Conservation (phyloP, 2,113 vertebrate species). For the Picathartes gymnocephalus region DNA sequence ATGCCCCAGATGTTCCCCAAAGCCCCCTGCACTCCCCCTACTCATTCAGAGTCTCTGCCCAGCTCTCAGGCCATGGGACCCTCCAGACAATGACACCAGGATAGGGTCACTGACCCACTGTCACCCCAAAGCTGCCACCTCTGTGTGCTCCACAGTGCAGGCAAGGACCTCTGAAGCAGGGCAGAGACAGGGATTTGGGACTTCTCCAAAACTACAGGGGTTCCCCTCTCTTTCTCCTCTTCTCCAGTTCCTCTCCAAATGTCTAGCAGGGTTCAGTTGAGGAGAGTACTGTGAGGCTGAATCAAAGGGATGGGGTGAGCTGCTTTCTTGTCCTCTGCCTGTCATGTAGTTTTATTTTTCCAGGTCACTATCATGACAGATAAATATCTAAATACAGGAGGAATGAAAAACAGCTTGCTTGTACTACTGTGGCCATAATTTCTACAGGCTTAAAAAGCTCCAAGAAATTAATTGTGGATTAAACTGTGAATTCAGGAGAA, state of each 20-base stretch:
- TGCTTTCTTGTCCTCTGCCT: background rate
- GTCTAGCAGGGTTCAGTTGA: background rate
- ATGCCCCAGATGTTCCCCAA: background rate
- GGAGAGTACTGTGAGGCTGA: background rate
- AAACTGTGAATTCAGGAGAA: background rate
- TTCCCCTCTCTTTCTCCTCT: background rate
- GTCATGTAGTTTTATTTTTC: background rate
- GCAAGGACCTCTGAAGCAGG: background rate
- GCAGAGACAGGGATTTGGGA: background rate
- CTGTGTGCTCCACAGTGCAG: background rate
- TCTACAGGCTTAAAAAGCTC: background rate
- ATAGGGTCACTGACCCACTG: background rate
- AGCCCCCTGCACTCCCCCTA: background rate
- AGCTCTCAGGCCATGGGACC: background rate
- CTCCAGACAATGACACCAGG: background rate
- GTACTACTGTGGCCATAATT: background rate
- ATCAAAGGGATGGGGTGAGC: background rate
- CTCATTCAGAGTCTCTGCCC: background rate
- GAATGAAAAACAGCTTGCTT: background rate
- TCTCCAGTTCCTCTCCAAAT: background rate
- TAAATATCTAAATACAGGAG: background rate
- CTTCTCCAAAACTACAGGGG: background rate
- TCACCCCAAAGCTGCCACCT: background rate
- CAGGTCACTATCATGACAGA: background rate
- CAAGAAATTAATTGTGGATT: background rate